Evolutionary conservation across 2,888 invertebrate species (phyloP), one percentile per base, ranked within the genome.

Genomic region (Octonoba sinensis): DNA sequence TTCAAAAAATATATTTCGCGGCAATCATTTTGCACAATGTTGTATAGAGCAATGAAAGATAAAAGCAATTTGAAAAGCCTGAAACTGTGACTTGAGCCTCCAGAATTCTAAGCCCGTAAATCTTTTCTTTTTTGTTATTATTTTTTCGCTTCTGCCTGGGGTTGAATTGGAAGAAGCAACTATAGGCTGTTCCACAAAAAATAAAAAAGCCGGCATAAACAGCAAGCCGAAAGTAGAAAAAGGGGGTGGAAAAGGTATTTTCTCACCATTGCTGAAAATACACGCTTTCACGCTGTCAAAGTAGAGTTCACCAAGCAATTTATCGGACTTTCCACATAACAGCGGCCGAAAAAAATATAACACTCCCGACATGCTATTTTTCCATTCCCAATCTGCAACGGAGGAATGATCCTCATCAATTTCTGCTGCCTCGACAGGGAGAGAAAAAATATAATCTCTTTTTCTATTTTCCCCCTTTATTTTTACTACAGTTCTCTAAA

Each of bases 391-490:
- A 82, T 82, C 82, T 75, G 54, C 75, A 75, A 75, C 46, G 57
- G 59, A 64, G 65, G 75, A 82, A 82, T 82, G 82, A 82, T 82
- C 75, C 82, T 82, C 82, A 82, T 82, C 82, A 82, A 82, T 82
- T 82, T 75, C 75, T 75, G 74, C 82, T 75, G 75, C 71, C 65
- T 70, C 69, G 75, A 82, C 74, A 75, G 65, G 64, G n/a, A 20
- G 54, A 70, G 22, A 70, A 82, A 75, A 74, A 67, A 79, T 67
- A 73, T 70, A 64, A 75, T 69, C 74, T 74, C 64, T 74, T 71
- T 74, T 64, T 59, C 73, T 69, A 66, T 69, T 66, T 81, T 73
- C 70, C 65, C 13, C 24, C 47, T 49, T 75, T 64, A 44, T 56
- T 81, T 70, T 75, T 74, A 71, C 75, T 64, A 75, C 65, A 71